phyloP scores from a whole-genome alignment of 2,797 vertebrate species.

The Galaxias olidus region DNA sequence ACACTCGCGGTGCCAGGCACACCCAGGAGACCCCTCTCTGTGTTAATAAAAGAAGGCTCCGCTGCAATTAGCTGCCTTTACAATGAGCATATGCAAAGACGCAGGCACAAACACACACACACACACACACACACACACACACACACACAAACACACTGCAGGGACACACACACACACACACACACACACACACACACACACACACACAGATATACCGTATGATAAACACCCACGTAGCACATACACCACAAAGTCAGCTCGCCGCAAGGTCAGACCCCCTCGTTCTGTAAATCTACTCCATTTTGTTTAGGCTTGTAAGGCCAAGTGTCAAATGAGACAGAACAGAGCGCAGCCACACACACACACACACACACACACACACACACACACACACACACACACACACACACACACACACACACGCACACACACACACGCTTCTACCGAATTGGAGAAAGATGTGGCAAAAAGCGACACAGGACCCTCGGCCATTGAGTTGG shows the following conservation, averaged over 20 bases:
- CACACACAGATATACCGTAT: too few relatives aligned
- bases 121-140: slow-evolving; percentile 44
- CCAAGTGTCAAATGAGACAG: too few relatives aligned
- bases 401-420: slow-evolving; percentile 33
- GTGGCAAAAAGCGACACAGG: too few relatives aligned
- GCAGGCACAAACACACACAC: slow-evolving; percentile 5
- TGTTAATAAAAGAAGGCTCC: slow-evolving; percentile 76
- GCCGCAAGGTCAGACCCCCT: too few relatives aligned
- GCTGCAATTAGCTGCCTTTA: slow-evolving; percentile 71
- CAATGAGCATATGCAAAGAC: slow-evolving; percentile 39
- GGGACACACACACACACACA: slow-evolving; percentile 1
- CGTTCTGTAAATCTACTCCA: too few relatives aligned
- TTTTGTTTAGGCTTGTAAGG: too few relatives aligned
- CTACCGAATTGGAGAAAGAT: slow-evolving; percentile 17
- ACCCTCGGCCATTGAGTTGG: too few relatives aligned
- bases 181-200: not conserved
- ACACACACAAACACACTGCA: not conserved
- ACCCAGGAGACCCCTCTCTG: slow-evolving; percentile 66
- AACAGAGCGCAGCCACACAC: not conserved
- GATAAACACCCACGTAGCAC: too few relatives aligned
- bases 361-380: slow-evolving; percentile 19
- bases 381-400: slow-evolving; percentile 42
- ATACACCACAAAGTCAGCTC: too few relatives aligned
- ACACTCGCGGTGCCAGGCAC: slow-evolving; percentile 57
- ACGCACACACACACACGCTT: slow-evolving; percentile 12